Conservation (phyloP, 2,113 vertebrate species). For the Solenodon paradoxus region DNA sequence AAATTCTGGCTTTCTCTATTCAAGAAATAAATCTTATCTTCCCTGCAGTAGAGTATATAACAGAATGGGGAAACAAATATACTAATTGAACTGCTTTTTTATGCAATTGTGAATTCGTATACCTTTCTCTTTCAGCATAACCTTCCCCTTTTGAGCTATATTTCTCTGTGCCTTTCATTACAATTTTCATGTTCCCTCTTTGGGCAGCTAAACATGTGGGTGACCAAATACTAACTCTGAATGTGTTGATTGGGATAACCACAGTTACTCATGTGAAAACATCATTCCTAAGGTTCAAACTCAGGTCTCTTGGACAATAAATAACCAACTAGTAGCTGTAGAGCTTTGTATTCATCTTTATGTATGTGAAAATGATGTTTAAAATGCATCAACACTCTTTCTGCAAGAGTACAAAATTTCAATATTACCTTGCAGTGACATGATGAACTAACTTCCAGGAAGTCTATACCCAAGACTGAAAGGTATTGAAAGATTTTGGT, state of each 20-base stretch:
- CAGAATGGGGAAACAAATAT: conserved; percentile 21
- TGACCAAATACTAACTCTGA: background rate
- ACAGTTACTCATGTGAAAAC: background rate
- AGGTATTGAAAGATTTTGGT: background rate
- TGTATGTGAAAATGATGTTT: background rate
- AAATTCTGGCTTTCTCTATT: background rate
- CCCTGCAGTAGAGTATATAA: background rate
- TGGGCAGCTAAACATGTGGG: background rate
- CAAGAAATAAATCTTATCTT: conserved; percentile 48
- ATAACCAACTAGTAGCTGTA: background rate
- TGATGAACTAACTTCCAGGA: background rate
- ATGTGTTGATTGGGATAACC: background rate
- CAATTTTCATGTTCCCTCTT: background rate
- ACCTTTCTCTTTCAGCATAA: conserved; percentile 51
- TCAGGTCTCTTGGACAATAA: background rate
- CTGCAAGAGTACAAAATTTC: background rate
- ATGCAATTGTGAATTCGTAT: conserved; percentile 25
- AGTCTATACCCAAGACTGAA: conserved; percentile 10
- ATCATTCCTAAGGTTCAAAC: background rate
- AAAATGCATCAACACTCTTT: background rate
- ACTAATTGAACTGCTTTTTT: conserved; percentile 17
- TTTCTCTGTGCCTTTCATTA: background rate
- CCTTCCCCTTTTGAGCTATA: background rate
- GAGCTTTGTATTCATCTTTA: background rate
- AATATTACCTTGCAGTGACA: background rate